These are phyloP conservation scores for Cabera pusaria DNA, from an alignment of 2,888 invertebrate species.

Conservation along the genomic window DNA sequence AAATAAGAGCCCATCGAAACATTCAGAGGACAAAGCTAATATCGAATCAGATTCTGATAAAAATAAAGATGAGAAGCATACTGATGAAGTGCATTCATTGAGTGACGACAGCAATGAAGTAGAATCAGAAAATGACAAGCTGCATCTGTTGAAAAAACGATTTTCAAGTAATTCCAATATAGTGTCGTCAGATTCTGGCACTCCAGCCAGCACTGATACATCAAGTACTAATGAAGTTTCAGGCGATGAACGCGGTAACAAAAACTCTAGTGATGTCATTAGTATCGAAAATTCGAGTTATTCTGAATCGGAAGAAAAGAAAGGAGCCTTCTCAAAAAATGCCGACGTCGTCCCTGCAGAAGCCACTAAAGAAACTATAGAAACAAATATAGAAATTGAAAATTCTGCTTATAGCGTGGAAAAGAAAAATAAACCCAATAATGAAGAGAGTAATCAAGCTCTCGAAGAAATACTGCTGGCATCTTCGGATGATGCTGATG, in stretches of 20 bases:
- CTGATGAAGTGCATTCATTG: conserved; percentile 40
- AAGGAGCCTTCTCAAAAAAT: conserved; percentile 19
- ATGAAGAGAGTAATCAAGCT: conserved; percentile 43
- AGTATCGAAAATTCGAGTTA: conserved; percentile 76
- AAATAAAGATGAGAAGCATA: conserved; percentile 13
- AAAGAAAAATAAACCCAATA: conserved; percentile 37
- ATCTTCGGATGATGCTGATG: conserved; percentile 14
- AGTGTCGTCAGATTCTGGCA: conserved; percentile 59
- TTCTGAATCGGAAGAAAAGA: conserved; percentile 58
- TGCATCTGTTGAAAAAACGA: conserved; percentile 65
- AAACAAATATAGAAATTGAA: conserved; percentile 36
- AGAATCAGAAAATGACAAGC: conserved; percentile 66
- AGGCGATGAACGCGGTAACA: conserved; percentile 37
- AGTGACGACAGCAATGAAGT: conserved; percentile 49
- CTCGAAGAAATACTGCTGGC: conserved; percentile 58
- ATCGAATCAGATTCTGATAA: conserved; percentile 6
- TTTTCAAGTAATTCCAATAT: conserved; percentile 56
- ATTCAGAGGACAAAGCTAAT: background rate
- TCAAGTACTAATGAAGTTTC: conserved; percentile 33
- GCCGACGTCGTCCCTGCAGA: background rate
- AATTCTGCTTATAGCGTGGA: conserved; percentile 24
- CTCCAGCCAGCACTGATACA: conserved; percentile 62
- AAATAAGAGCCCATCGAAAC: background rate
- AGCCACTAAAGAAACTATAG: conserved; percentile 8
- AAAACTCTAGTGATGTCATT: conserved; percentile 52